Base-by-base conservation (phyloP, 2,888 invertebrate species). In the Diarsia mendica region DNA sequence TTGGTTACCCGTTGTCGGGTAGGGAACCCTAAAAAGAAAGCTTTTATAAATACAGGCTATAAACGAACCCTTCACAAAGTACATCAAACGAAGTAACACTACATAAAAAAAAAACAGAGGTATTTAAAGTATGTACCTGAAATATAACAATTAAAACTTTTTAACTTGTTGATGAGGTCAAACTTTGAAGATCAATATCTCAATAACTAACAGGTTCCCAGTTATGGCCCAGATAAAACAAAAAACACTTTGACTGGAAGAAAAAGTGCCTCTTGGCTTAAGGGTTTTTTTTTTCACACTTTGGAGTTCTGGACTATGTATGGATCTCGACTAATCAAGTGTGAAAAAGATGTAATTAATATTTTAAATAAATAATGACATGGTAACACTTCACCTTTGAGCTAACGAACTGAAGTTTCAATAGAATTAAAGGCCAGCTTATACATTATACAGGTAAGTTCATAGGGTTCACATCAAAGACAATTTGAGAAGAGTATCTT, bases 391-490 rank as follows among this genome's bases (percentile, higher is more conserved):
- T 63, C 44, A 44, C n/a, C 44, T 63, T 15, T 44, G 63, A 44
- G n/a, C 63, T 23, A 63, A 13, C 63, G 8, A 15, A 46, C 3
- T 8, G 15, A 8, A n/a, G 63, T 23, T 44, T 23, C 44, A 44
- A 44, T 11, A 33, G 3, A 60, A 60, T 63, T 13, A 2, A n/a
- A 44, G 44, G 1, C n/a, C 13, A 10, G n/a, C 39, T 13, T 63
- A 63, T 13, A n/a, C 44, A 63, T 44, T 13, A n/a, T 15, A 63
- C n/a, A 44, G 44, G 13, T 44, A 63, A n/a, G 8, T 63, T n/a
- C n/a, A 63, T n/a, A 63, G 63, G 63, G 44, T 63, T 13, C 9
- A 58, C 51, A 65, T 72, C 65, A 72, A 72, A 72, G 78, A 46
- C 51, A 15, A 58, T 58, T 64, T 58, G 3, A 46, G 46, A 58